Base-by-base conservation (phyloP, 2,888 invertebrate species). In the Eristalinus aeneus region DNA sequence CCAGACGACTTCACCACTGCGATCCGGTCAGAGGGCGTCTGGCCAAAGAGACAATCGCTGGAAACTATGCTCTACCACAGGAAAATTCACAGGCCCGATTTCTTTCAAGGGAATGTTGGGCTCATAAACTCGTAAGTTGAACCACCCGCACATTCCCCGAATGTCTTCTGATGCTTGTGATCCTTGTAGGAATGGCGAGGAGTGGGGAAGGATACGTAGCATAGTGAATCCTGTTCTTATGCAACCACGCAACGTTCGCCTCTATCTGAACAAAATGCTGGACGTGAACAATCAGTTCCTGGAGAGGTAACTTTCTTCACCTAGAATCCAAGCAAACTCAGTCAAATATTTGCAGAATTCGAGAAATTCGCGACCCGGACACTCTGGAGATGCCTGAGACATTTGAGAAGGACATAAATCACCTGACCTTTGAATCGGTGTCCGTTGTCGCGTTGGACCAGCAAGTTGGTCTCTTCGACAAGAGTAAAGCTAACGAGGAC, bases 221-320 rank as follows among this genome's bases (percentile, higher is more conserved):
- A 94, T 94, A 83, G 94, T 95, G 0, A 95, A 95, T 90, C 95
- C 95, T 83, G 93, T 94, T 63, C 92, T 96, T 92, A 91, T 95
- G 90, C 93, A 94, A 88, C 94, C 95, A 0, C 94, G 94, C 89
- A 89, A 93, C 36, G 91, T 93, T 0, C 93, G 93, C 89, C 89
- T 93, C 2, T 94, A 94, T 68, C 90, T 93, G 1, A 92, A 93
- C 6, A 91, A 90, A 0, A 91, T 94, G 54, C 93, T 93, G 75
- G 91, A 92, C 74, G 93, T 94, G 34, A 92, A 93, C 16, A 89
- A 61, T 2, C 88, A 89, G 22, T 89, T 89, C 67, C 56, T 89
- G 10, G 8, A 65, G 10, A 64, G 78, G 78, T 79, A 91, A 95
- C n/a, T 16, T 1, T 12, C 1, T 4, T 1, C 61, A 34, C 10